Conservation (phyloP, 2,113 vertebrate species). For the Mormyrus lacerda region DNA sequence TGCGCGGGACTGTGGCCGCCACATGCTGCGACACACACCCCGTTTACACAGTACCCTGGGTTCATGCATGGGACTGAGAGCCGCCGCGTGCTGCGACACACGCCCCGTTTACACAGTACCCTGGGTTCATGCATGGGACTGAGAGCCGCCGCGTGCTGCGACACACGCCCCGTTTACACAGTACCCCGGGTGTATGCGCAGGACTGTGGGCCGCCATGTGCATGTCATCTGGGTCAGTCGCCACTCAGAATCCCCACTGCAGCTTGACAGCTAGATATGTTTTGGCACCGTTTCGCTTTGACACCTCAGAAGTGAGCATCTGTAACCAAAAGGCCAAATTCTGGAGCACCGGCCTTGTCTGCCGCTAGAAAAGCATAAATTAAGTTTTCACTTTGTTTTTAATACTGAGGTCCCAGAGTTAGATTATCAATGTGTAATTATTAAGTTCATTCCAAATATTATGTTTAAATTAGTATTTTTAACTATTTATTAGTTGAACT, state of each 20-base stretch:
- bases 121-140: no score
- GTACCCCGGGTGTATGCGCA: no score
- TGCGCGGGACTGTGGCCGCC: no score
- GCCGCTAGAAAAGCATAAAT: not conserved
- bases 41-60: no score
- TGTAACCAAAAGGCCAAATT: not conserved
- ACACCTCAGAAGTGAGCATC: no score
- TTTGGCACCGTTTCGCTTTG: not conserved
- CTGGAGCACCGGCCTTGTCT: not conserved
- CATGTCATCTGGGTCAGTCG: not conserved
- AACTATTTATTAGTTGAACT: not conserved
- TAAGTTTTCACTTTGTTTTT: not conserved
- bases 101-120: no score
- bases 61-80: not conserved
- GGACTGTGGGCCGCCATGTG: not conserved
- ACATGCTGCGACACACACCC: no score
- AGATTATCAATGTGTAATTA: not conserved
- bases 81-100: fast-evolving
- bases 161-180: no score
- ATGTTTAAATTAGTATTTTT: not conserved
- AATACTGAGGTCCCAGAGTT: not conserved
- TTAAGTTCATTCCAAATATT: not conserved
- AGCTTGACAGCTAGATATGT: not conserved
- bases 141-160: no score
- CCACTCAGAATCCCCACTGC: not conserved